These are phyloP conservation scores for Myiothlypis chrysogaster DNA, from an alignment of 2,797 vertebrate species.

Conservation along the genomic window DNA sequence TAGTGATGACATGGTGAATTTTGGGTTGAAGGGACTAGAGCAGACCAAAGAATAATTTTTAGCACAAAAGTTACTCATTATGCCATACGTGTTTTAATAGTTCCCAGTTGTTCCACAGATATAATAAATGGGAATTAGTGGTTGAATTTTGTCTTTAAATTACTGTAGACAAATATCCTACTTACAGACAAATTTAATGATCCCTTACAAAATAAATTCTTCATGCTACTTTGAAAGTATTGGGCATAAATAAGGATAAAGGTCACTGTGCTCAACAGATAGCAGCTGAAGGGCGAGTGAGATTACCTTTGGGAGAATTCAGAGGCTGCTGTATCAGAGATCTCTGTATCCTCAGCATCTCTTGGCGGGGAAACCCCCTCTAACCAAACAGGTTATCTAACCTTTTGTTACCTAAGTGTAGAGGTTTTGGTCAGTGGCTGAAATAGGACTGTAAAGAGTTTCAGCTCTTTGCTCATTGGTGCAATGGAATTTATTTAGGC, in stretches of 20 bases:
- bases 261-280: not conserved
- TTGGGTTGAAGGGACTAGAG: not conserved
- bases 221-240: not conserved
- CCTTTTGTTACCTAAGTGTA: not conserved
- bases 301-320: not conserved
- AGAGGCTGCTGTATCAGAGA: not conserved
- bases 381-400: not conserved
- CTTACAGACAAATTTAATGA: not conserved
- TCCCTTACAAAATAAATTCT: not conserved
- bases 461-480: not conserved
- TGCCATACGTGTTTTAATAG: not conserved
- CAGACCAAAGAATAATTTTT: not conserved
- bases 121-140: not conserved
- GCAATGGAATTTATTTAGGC: not conserved
- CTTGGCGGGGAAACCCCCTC: fast-evolving
- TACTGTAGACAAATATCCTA: not conserved
- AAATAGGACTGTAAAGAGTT: not conserved
- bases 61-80: not conserved
- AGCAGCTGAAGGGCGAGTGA: not conserved
- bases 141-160: not conserved
- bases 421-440: not conserved
- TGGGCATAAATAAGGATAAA: not conserved
- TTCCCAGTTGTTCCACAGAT: not conserved
- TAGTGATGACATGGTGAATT: not conserved
- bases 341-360: not conserved